These are phyloP conservation scores for Eutrigla gurnardus DNA, from an alignment of 2,797 vertebrate species.

Conservation along the genomic window DNA sequence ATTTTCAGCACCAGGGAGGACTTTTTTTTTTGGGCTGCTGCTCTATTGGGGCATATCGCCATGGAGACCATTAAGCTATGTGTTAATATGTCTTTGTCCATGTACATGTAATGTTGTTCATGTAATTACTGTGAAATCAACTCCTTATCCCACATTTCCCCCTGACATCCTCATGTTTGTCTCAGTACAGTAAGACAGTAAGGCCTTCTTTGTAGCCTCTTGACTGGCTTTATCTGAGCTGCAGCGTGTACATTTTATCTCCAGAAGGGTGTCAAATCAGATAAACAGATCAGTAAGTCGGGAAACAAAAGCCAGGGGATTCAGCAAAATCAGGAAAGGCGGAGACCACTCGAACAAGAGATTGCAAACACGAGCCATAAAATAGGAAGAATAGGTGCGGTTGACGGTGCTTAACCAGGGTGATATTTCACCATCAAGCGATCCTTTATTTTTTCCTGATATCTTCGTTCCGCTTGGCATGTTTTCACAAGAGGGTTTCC, in stretches of 20 bases:
- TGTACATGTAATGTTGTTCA: not conserved
- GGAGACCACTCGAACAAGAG: conserved; percentile 10
- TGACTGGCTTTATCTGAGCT: conserved; percentile 33
- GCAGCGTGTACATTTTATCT: conserved; percentile 33
- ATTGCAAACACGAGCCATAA: not conserved
- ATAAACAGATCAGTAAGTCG: conserved; percentile 48
- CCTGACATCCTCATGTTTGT: not conserved
- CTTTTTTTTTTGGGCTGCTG: not conserved
- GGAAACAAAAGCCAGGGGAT: conserved; percentile 33
- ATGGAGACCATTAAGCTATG: not conserved
- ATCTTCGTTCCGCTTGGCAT: conserved; percentile 51
- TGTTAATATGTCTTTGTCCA: conserved; percentile 5
- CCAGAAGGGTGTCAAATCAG: conserved; percentile 30
- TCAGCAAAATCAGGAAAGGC: conserved; percentile 20
- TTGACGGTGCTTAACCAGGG: conserved; percentile 18
- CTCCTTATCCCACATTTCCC: not conserved
- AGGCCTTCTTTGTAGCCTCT: conserved; percentile 8
- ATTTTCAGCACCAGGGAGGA: not conserved
- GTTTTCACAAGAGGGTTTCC: conserved; percentile 53
- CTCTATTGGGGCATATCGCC: not conserved
- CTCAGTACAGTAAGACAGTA: conserved; percentile 10
- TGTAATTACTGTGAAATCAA: not conserved
- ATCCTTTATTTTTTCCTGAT: conserved; percentile 52
- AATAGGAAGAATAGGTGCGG: conserved; percentile 4
- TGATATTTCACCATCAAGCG: conserved; percentile 63